phyloP scores from a whole-genome alignment of 2,888 invertebrate genomes.

The Tinea semifulvella region DNA sequence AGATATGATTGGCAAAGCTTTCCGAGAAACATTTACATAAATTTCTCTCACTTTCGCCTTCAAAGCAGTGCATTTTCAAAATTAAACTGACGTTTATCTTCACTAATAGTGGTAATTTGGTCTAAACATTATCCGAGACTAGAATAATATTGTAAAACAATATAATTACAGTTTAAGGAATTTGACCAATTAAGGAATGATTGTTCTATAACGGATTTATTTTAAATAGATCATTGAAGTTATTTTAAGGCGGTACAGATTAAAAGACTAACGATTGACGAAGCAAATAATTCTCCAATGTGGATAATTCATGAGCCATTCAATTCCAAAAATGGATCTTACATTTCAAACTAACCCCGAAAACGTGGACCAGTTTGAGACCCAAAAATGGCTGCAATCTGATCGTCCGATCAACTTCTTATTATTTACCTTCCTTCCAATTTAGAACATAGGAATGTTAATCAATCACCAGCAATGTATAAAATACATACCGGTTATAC shows the following conservation, averaged over 20 bases:
- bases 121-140: neutral
- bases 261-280: constrained; percentile 6
- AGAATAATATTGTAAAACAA: constrained; percentile 1
- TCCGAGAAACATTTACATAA: constrained; percentile 1
- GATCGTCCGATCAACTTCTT: constrained; percentile 9
- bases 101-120: constrained; percentile 2
- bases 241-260: constrained; percentile 6
- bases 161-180: neutral
- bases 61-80: constrained; percentile 1
- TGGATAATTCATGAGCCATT: constrained; percentile 60
- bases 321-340: constrained; percentile 46
- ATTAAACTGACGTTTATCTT: neutral
- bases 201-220: neutral
- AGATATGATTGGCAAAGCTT: neutral
- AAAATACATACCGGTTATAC: neutral
- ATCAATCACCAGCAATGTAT: neutral
- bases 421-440: constrained; percentile 2
- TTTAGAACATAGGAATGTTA: constrained; percentile 3
- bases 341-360: constrained; percentile 52
- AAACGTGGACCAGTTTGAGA: constrained; percentile 33
- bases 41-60: neutral
- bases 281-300: constrained; percentile 10
- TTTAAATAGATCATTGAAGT: neutral
- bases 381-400: constrained; percentile 39
- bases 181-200: neutral